These are phyloP conservation scores for Rhodeus uyekii DNA, from an alignment of 2,797 vertebrate genomes.

Conservation along the genomic window DNA sequence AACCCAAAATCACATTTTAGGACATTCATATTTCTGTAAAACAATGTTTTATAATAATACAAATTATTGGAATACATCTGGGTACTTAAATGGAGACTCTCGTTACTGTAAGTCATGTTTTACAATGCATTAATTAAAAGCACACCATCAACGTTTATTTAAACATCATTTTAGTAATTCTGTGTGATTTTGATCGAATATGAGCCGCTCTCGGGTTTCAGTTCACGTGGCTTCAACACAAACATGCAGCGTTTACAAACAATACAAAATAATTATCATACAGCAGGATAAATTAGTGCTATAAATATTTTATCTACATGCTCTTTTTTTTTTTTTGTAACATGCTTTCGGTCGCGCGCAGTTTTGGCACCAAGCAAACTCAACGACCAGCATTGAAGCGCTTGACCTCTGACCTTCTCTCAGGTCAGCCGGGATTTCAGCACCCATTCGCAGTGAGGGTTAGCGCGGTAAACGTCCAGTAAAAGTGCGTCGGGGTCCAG, in stretches of 20 bases:
- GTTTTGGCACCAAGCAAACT: conserved; percentile 52
- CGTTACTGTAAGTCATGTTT: no score
- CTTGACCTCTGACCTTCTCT: conserved; percentile 50
- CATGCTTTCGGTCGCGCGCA: conserved; percentile 23
- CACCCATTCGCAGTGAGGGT: conserved; percentile 88
- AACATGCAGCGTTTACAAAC: conserved; percentile 58
- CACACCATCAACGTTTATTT: not conserved
- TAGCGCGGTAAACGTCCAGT: conserved; percentile 82
- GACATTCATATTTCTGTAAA: no score
- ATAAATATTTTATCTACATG: conserved; percentile 66
- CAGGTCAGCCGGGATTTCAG: conserved; percentile 80
- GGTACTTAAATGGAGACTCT: not conserved
- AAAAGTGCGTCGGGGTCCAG: conserved; percentile 84
- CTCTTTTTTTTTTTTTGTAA: conserved; percentile 52
- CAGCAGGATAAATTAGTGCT: conserved; percentile 63
- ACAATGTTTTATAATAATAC: no score
- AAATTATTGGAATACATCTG: no score
- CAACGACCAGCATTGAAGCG: conserved; percentile 56
- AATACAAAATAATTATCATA: conserved; percentile 59
- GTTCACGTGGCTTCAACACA: conserved; percentile 50
- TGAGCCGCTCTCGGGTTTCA: not conserved
- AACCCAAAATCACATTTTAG: not conserved
- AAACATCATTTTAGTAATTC: not conserved
- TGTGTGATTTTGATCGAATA: not conserved
- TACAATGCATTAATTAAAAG: not conserved